phyloP scores from a whole-genome alignment of 2,113 vertebrate genomes.

The Thinocorus orbignyianus region DNA sequence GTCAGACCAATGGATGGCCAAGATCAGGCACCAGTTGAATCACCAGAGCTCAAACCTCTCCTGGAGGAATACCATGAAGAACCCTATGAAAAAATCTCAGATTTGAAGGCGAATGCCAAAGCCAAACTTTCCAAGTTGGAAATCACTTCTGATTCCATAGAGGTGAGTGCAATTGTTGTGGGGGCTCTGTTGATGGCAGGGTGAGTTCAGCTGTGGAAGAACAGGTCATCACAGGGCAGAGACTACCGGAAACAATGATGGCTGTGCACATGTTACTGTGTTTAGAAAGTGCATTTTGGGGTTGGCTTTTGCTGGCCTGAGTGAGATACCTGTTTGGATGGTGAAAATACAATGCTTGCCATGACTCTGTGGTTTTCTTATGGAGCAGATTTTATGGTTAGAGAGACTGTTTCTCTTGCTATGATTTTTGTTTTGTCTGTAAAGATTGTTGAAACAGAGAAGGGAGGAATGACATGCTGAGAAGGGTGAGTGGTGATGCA shows the following conservation, averaged over 20 bases:
- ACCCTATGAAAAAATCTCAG: slow-evolving; percentile 72
- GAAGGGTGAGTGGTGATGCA: background rate
- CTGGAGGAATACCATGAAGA: slow-evolving; percentile 74
- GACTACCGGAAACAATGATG: background rate
- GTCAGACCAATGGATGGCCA: slow-evolving; percentile 96
- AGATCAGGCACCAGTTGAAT: slow-evolving; percentile 85
- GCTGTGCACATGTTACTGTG: rapidly evolving
- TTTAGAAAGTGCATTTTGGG: background rate
- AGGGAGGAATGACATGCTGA: background rate
- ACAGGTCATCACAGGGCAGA: background rate
- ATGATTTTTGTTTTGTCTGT: background rate
- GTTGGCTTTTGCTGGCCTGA: background rate
- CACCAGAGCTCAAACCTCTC: slow-evolving; percentile 86
- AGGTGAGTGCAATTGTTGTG: slow-evolving; percentile 77
- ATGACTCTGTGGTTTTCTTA: background rate
- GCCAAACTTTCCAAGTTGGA: slow-evolving; percentile 80
- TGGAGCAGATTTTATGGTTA: background rate
- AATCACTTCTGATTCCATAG: slow-evolving; percentile 76
- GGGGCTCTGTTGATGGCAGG: background rate
- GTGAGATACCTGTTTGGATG: background rate
- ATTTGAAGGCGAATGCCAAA: slow-evolving; percentile 78
- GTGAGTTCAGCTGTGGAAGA: background rate
- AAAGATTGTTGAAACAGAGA: background rate
- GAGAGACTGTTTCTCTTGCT: background rate
- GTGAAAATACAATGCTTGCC: background rate